Evolutionary conservation across 1,140 invertebrate genomes (phyloP).

Genomic region (Listronotus oregonensis): DNA sequence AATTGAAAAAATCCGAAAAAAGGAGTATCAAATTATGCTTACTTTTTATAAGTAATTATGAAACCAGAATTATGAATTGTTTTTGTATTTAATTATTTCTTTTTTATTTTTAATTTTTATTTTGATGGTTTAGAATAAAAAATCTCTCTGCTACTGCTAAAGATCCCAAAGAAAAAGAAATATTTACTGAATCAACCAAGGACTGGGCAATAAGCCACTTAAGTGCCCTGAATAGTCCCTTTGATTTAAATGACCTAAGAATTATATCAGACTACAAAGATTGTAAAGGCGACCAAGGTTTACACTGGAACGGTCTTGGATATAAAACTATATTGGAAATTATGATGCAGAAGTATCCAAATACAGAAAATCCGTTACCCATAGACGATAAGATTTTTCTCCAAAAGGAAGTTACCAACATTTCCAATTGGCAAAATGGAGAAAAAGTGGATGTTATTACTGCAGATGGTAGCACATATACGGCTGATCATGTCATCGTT

Average conservation of each 20-base stretch:
- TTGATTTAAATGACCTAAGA: slow-evolving; percentile 18
- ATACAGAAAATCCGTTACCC: slow-evolving; percentile 31
- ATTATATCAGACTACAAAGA: slow-evolving; percentile 19
- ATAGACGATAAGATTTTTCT: slow-evolving; percentile 41
- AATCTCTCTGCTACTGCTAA: neutral
- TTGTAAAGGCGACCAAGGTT: slow-evolving; percentile 35
- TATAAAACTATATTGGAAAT: slow-evolving; percentile 46
- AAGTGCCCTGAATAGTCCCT: slow-evolving; percentile 11
- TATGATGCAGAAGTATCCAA: slow-evolving; percentile 44
- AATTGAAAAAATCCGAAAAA: too few relatives aligned
- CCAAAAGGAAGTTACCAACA: slow-evolving; percentile 42
- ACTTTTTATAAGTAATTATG: too few relatives aligned
- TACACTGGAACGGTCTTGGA: slow-evolving; percentile 46
- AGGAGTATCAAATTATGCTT: too few relatives aligned
- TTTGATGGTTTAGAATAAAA: slow-evolving; percentile 5
- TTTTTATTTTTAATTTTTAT: too few relatives aligned
- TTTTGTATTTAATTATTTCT: too few relatives aligned
- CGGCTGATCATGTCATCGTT: slow-evolving; percentile 69
- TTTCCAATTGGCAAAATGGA: slow-evolving; percentile 58
- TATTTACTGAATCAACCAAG: neutral
- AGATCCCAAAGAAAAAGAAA: slow-evolving; percentile 9
- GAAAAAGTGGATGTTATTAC: slow-evolving; percentile 26
- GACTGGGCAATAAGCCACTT: neutral
- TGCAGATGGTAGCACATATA: slow-evolving; percentile 62
- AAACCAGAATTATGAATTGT: too few relatives aligned